These are phyloP conservation scores for Drosophila sordidapex DNA, from an alignment of 2,888 invertebrate species.

Conservation along the genomic window DNA sequence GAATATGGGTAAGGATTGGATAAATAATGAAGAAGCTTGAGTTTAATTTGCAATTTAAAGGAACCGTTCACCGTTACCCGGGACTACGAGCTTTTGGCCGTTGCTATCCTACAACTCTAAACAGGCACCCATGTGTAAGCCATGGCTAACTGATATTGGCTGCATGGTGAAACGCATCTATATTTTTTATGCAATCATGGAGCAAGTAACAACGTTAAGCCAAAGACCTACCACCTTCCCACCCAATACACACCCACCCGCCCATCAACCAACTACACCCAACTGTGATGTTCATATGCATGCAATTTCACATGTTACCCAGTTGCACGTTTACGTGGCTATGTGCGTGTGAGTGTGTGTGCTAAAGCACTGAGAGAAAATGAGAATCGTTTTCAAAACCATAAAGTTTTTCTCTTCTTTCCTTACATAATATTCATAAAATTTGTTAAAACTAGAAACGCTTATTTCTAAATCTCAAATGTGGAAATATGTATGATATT, in stretches of 20 bases:
- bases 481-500: background rate
- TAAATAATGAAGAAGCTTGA: background rate
- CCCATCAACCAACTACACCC: background rate
- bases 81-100: background rate
- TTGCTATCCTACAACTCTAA: background rate
- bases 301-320: constrained; percentile 64
- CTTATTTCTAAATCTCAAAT: background rate
- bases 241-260: background rate
- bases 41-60: background rate
- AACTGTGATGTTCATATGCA: constrained; percentile 52
- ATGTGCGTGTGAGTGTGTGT: background rate
- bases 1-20: background rate
- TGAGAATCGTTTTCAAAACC: background rate
- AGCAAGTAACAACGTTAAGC: constrained; percentile 13
- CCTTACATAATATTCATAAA: background rate
- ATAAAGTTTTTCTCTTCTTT: background rate
- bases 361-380: background rate
- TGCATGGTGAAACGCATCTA: constrained; percentile 43
- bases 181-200: constrained; percentile 61
- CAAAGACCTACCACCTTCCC: background rate
- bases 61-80: background rate
- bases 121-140: background rate
- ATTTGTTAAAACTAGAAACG: background rate
- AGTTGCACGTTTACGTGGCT: constrained; percentile 16
- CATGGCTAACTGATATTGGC: constrained; percentile 16